Base-by-base conservation (phyloP, 1,140 invertebrate species). In the Penaeus japonicus region DNA sequence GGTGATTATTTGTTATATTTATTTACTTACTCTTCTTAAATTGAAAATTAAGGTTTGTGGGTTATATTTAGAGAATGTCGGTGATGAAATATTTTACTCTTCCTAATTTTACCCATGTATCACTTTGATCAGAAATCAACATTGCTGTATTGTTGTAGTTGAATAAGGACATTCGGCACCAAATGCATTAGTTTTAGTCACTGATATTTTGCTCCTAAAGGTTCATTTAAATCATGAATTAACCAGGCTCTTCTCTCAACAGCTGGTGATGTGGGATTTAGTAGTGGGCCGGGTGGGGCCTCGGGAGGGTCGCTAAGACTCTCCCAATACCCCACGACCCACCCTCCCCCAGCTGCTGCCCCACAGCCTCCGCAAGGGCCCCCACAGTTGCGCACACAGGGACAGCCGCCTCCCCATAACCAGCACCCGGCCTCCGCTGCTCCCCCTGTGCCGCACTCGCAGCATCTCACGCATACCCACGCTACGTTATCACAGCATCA, bases 401-500 rank as follows among this genome's bases (percentile, higher is more conserved):
- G 39, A 77, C 70, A 75, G 32, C 84, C 84, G 15, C 80, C 80
- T 12, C 53, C 80, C 15, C 80, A 82, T 32, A 82, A 82, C 32
- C 84, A 39, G 32, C 84, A 85, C 84, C 75, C 75, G 27, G 84
- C 84, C n/a, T 55, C 84, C 55, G 83, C 83, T 85, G 84, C 84
- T 20, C 84, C 84, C 22, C 73, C 70, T 65, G 85, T 62, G 55
- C 55, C 77, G 62, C 85, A 86, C 27, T 80, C 85, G 7, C 85
- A 80, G 85, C 77, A 86, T 53, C 77, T 62, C n/a, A 80, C 85
- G 62, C 77, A 86, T 30, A 86, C 77, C 32, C 85, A 86, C 80
- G 77, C 77, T 80, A 86, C 85, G 35, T 80, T 86, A 79, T 32
- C 85, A 86, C 84, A 86, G 62, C 83, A 85, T 57, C 84, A 85